Evolutionary conservation across 1,140 invertebrate genomes (phyloP).

Genomic region (Brachionus asplanchnoidis): DNA sequence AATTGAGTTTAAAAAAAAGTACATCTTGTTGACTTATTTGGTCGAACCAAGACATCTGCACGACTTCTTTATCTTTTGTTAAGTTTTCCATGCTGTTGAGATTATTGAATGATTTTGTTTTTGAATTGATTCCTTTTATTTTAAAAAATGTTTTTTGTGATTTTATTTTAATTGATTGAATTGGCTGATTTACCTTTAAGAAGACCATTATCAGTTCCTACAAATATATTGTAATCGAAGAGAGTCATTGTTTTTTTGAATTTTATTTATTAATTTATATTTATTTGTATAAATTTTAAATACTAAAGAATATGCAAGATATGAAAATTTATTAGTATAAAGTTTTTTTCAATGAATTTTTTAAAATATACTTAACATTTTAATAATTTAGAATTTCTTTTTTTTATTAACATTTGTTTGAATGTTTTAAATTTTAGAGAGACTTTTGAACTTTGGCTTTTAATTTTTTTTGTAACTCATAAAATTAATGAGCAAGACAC

Average conservation of each 20-base stretch:
- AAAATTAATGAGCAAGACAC: no score
- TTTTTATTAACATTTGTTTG: background rate
- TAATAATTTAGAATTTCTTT: background rate
- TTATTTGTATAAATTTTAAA: background rate
- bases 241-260: constrained; percentile 8
- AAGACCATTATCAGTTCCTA: constrained; percentile 35
- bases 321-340: background rate
- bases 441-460: no score
- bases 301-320: background rate
- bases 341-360: no score
- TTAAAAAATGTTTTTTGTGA: background rate
- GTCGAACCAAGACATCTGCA: constrained; percentile 24
- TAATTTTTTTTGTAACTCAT: no score
- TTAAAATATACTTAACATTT: background rate
- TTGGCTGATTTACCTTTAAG: background rate
- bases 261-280: background rate
- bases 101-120: background rate
- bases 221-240: constrained; percentile 39
- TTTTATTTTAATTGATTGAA: background rate
- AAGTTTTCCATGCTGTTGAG: constrained; percentile 34
- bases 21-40: background rate
- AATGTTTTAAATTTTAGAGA: no score
- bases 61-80: constrained; percentile 14
- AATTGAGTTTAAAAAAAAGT: background rate
- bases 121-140: constrained; percentile 21